Base-by-base conservation (phyloP, 2,888 invertebrate species). In the Opisthograptis luteolata region DNA sequence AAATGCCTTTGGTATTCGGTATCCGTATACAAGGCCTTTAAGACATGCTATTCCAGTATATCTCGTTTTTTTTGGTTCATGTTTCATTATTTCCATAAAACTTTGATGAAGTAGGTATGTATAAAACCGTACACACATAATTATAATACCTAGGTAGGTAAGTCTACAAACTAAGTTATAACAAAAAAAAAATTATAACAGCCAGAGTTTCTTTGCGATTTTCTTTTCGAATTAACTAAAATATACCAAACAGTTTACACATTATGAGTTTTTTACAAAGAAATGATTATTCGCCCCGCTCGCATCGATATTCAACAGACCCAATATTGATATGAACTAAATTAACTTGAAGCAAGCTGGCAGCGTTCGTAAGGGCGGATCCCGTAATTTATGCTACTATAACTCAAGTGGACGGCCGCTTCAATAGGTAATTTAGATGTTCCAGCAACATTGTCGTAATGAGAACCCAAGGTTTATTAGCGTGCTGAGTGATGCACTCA, bases 401-500 rank as follows among this genome's bases (percentile, higher is more conserved):
- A 89, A 87, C 84, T 89, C 89, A 87, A 70, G 55, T 66, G 70
- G 84, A 83, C 87, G 79, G 84, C 79, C 75, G 73, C 74, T 68
- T 70, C 86, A 80, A 84, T 84, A 84, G 81, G 84, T 88, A 87
- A 89, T 89, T 88, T 88, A 89, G 89, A 87, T 80, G 89, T 89
- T 84, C 71, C 61, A 54, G 82, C 88, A 87, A 89, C 89, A 82
- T 78, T 86, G 89, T 89, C 80, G 81, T 87, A 87, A 89, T 88
- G 84, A 88, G 87, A 83, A 79, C 75, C 54, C 42, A 66, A 36
- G 58, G 66, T 81, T 80, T 81, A 81, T 78, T 78, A 68, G 73
- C 62, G 41, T 61, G 70, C 49, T 70, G 73, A 76, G 66, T 68
- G 71, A 64, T 66, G 66, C 64, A 66, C 65, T 70, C 62, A 51